Evolutionary conservation across 2,888 invertebrate species (phyloP).

Genomic region (Pyrocoelia pectoralis): DNA sequence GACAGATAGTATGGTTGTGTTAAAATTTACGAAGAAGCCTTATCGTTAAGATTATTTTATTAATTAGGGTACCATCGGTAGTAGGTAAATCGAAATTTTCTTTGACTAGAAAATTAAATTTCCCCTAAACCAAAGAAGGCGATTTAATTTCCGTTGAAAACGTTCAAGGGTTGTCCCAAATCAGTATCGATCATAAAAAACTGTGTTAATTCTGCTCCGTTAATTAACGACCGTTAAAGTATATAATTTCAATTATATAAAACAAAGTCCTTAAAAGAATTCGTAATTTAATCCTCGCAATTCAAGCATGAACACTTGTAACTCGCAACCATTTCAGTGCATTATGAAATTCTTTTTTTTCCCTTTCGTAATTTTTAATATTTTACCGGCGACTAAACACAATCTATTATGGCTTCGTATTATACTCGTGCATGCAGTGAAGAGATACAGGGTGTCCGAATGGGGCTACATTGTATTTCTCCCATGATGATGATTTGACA

Average conservation of each 20-base stretch:
- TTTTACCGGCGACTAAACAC: conserved; percentile 39
- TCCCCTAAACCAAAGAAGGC: too few species aligned
- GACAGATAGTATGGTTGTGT: too few species aligned
- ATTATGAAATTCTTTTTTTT: conserved; percentile 12
- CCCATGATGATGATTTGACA: conserved; percentile 40
- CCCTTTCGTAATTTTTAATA: conserved; percentile 36
- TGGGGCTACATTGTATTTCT: conserved; percentile 36
- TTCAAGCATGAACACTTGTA: conserved; percentile 34
- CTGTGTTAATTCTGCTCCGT: neutral
- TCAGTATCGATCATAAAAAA: neutral
- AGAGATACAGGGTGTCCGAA: conserved; percentile 41
- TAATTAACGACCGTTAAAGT: neutral
- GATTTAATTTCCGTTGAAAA: too few species aligned
- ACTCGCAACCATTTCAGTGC: conserved; percentile 31
- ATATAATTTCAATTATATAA: neutral
- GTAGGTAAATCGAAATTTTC: too few species aligned
- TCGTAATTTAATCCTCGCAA: conserved; percentile 28
- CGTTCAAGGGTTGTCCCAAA: too few species aligned
- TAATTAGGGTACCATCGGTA: too few species aligned
- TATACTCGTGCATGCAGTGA: conserved; percentile 34
- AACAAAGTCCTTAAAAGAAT: too few species aligned
- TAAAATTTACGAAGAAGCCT: too few species aligned
- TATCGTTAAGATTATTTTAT: too few species aligned
- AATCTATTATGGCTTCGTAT: conserved; percentile 40
- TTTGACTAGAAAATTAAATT: too few species aligned